Conservation (phyloP, 2,797 vertebrate species). For the Sebastes dallii region DNA sequence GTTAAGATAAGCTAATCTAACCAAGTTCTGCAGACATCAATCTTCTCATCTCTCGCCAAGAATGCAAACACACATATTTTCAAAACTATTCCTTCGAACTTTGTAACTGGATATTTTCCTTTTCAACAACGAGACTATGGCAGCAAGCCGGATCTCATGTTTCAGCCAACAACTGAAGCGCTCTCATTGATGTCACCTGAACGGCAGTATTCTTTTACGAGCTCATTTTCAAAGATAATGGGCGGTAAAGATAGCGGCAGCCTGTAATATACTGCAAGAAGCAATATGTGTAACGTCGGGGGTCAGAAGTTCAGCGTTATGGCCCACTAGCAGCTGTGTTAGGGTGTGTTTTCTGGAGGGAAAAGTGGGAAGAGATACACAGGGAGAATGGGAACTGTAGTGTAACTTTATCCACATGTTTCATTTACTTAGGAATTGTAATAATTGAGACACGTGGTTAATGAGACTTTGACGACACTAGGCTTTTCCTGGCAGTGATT, state of each 20-base stretch:
- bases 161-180: slow-evolving; percentile 45
- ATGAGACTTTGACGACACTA: slow-evolving; percentile 22
- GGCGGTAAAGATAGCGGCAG: slow-evolving; percentile 60
- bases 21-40: background rate
- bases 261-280: background rate
- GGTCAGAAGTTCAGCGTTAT: slow-evolving; percentile 46
- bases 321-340: background rate
- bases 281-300: background rate
- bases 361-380: background rate
- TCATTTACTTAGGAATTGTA: background rate
- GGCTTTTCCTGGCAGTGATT: slow-evolving; percentile 27
- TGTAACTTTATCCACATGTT: background rate
- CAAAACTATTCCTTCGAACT: slow-evolving; percentile 1
- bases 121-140: slow-evolving; percentile 37
- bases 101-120: slow-evolving; percentile 53
- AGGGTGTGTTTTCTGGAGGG: slow-evolving; percentile 16
- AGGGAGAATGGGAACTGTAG: background rate
- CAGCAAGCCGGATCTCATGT: slow-evolving; percentile 42
- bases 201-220: slow-evolving; percentile 51
- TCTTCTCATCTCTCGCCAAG: background rate
- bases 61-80: background rate
- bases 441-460: slow-evolving; percentile 4
- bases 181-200: slow-evolving; percentile 51
- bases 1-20: background rate
- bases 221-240: slow-evolving; percentile 39